phyloP scores from a whole-genome alignment of 2,888 invertebrate species.

The Rhynchonema sp. region DNA sequence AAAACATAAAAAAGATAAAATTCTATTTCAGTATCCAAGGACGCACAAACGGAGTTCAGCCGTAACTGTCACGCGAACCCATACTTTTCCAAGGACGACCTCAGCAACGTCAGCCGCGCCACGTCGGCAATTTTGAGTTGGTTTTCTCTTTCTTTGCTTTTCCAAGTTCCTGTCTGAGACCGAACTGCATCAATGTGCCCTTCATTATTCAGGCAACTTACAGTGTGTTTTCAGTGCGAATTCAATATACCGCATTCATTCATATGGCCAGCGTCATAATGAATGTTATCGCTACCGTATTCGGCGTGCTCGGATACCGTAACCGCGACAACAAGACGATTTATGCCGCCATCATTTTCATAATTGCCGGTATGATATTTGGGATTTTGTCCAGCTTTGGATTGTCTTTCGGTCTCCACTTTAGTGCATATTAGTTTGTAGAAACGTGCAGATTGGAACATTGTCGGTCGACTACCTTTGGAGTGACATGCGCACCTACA shows the following conservation, averaged over 20 bases:
- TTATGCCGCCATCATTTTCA: conserved; percentile 20
- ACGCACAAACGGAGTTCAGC: not conserved
- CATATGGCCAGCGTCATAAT: conserved; percentile 19
- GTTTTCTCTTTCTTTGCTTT: not conserved
- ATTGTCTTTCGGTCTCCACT: no score
- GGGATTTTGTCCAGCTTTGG: no score
- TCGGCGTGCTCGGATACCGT: conserved; percentile 17
- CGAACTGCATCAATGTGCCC: no score
- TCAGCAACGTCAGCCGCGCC: not conserved
- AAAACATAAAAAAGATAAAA: no score
- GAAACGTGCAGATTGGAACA: no score
- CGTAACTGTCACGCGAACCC: not conserved
- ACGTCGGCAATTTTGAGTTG: not conserved
- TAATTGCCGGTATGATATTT: conserved; percentile 18
- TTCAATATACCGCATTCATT: conserved; percentile 18
- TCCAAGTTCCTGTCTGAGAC: no score
- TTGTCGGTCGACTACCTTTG: no score
- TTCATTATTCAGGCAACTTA: no score
- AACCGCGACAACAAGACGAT: conserved; percentile 16
- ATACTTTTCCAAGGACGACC: not conserved
- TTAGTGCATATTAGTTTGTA: no score
- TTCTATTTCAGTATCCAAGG: not conserved
- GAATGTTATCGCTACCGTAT: conserved; percentile 16
- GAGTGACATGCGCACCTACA: no score
- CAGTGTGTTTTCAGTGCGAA: conserved; percentile 13